Evolutionary conservation across 2,888 invertebrate genomes (phyloP).

Genomic region (Stenolophus ochropezus): DNA sequence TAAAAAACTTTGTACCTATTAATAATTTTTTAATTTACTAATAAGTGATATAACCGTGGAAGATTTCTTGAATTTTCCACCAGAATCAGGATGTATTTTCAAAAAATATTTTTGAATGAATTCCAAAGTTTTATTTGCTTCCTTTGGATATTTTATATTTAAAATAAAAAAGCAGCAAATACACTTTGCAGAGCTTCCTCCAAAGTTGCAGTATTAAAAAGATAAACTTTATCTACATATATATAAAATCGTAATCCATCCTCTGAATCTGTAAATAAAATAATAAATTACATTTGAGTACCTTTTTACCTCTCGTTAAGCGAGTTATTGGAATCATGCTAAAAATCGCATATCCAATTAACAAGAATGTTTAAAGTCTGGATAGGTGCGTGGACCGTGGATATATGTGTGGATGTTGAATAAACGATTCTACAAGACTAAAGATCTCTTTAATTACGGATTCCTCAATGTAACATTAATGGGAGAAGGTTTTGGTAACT

Average conservation of each 20-base stretch:
- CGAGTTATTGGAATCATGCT: no score
- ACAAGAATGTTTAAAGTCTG: background rate
- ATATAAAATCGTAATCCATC: background rate
- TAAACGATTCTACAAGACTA: no score
- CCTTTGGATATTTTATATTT: constrained; percentile 6
- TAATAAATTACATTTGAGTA: background rate
- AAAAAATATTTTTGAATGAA: constrained; percentile 22
- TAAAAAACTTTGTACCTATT: background rate
- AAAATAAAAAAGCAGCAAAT: constrained; percentile 7
- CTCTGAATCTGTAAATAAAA: background rate
- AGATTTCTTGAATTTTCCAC: constrained; percentile 10
- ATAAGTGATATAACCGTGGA: background rate
- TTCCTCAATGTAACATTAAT: no score
- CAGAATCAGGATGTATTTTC: constrained; percentile 1
- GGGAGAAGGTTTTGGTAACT: no score
- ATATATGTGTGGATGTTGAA: no score
- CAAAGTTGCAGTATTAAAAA: background rate
- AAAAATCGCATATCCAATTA: background rate
- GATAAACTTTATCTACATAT: background rate
- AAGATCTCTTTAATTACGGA: no score
- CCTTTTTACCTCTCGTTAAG: no score
- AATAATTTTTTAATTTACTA: constrained; percentile 9
- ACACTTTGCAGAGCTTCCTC: background rate
- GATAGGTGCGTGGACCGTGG: no score
- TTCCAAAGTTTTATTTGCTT: background rate